These are phyloP conservation scores for Sebastes trivittatus DNA, from an alignment of 2,797 vertebrate species.

Conservation along the genomic window DNA sequence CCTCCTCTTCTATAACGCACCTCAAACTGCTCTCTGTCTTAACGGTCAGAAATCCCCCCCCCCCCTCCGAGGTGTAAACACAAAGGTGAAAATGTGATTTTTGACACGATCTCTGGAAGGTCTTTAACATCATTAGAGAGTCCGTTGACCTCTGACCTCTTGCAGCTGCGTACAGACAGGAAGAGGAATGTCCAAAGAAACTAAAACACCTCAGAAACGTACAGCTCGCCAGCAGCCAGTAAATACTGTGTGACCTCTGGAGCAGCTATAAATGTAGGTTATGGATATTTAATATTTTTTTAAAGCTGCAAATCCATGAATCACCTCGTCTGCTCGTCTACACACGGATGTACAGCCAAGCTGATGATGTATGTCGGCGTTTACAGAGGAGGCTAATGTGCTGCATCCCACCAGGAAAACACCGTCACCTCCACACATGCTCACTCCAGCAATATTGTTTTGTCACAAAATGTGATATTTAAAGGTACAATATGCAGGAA, in stretches of 20 bases:
- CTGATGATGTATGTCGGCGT: not conserved
- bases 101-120: not conserved
- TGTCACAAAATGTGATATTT: no score
- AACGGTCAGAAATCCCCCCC: not conserved
- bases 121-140: not conserved
- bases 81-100: constrained; percentile 64
- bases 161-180: not conserved
- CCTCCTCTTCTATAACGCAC: not conserved
- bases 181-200: constrained; percentile 7
- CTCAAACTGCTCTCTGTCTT: not conserved
- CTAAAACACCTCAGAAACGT: constrained; percentile 36
- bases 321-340: not conserved
- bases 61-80: constrained; percentile 7
- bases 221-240: constrained; percentile 19
- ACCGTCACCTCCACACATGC: no score
- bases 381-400: not conserved
- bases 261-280: constrained; percentile 24
- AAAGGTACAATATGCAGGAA: no score
- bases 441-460: no score
- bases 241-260: not conserved
- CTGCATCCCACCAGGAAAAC: not conserved
- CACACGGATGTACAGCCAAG: not conserved
- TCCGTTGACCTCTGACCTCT: not conserved
- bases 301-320: not conserved
- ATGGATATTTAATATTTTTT: not conserved